Evolutionary conservation across 2,113 vertebrate genomes (phyloP).

Genomic region (Caloenas nicobarica): DNA sequence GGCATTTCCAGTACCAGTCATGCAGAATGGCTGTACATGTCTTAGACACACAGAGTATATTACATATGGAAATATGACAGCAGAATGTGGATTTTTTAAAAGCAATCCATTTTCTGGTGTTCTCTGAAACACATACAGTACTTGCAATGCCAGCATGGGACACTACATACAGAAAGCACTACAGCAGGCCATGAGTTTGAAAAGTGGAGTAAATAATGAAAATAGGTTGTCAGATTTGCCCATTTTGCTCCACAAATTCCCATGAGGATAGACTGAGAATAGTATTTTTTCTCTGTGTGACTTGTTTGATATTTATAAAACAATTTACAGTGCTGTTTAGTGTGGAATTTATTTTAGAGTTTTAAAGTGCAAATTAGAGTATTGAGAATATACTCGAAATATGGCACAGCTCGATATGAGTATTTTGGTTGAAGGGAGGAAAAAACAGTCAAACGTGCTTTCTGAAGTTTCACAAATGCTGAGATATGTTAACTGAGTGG

Average conservation of each 20-base stretch:
- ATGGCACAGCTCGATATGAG: conserved; percentile 50
- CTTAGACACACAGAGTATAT: conserved; percentile 56
- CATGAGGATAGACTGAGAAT: conserved; percentile 64
- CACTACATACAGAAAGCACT: conserved; percentile 58
- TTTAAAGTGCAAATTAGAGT: conserved; percentile 58
- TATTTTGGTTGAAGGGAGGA: conserved; percentile 40
- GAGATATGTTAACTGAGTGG: background rate
- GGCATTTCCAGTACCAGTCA: background rate
- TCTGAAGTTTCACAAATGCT: background rate
- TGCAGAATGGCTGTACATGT: conserved; percentile 47
- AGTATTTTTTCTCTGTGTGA: conserved; percentile 61
- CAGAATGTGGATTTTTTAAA: conserved; percentile 53
- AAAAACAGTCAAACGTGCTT: conserved; percentile 26
- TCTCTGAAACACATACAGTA: conserved; percentile 29
- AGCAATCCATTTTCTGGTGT: conserved; percentile 62
- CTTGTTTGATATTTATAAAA: conserved; percentile 38
- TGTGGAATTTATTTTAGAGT: background rate
- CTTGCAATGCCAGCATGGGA: conserved; percentile 66
- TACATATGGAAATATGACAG: conserved; percentile 46
- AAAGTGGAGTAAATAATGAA: conserved; percentile 42
- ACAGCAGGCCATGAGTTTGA: conserved; percentile 64
- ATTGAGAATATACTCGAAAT: conserved; percentile 65
- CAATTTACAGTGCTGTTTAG: conserved; percentile 47
- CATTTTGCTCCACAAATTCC: conserved; percentile 49
- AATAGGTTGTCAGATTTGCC: background rate